A percentile compares a stretch with the other conserved stretches of the same genome.
These are phyloP conservation scores for Calliphora vomitoria DNA, from an alignment of 2,888 invertebrate species.

Conservation along the genomic window DNA sequence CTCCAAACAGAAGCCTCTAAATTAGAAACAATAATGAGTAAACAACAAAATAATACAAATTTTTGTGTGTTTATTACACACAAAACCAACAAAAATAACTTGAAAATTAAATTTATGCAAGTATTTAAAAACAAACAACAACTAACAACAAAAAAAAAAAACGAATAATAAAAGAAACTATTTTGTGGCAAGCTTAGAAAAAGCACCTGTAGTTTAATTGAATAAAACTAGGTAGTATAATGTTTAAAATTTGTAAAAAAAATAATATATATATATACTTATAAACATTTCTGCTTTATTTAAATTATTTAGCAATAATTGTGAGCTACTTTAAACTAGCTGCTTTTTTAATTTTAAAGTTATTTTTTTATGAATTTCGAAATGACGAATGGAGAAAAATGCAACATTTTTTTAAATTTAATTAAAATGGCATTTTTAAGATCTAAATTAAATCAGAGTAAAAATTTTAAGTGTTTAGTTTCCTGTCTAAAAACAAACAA, in stretches of 20 bases:
- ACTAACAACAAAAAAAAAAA: too few species aligned
- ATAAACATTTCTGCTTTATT: slow-evolving; percentile 48
- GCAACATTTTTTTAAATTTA: slow-evolving; percentile 40
- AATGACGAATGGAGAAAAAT: slow-evolving; percentile 45
- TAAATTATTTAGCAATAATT: slow-evolving; percentile 69
- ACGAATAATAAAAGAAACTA: slow-evolving; percentile 16
- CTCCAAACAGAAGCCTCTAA: slow-evolving; percentile 61
- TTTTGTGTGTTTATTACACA: slow-evolving; percentile 51
- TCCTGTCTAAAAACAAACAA: slow-evolving; percentile 7
- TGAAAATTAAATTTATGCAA: slow-evolving; percentile 70
- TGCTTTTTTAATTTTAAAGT: slow-evolving; percentile 45
- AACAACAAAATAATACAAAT: slow-evolving; percentile 68
- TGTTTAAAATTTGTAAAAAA: slow-evolving; percentile 30
- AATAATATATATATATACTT: slow-evolving; percentile 5
- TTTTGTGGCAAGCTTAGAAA: slow-evolving; percentile 43
- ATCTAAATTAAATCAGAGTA: background rate
- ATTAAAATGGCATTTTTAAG: slow-evolving; percentile 46
- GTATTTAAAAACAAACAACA: slow-evolving; percentile 42
- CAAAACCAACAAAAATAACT: slow-evolving; percentile 40
- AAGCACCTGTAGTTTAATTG: slow-evolving; percentile 61
- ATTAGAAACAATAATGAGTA: slow-evolving; percentile 64
- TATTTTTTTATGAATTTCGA: slow-evolving; percentile 50
- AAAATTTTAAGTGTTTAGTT: slow-evolving; percentile 6
- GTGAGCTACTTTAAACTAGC: slow-evolving; percentile 32
- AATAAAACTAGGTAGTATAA: slow-evolving; percentile 68